A percentile compares a stretch with the other conserved stretches of the same genome.
These are phyloP conservation scores for Piaya cayana DNA, from an alignment of 2,113 vertebrate genomes.

Conservation along the genomic window DNA sequence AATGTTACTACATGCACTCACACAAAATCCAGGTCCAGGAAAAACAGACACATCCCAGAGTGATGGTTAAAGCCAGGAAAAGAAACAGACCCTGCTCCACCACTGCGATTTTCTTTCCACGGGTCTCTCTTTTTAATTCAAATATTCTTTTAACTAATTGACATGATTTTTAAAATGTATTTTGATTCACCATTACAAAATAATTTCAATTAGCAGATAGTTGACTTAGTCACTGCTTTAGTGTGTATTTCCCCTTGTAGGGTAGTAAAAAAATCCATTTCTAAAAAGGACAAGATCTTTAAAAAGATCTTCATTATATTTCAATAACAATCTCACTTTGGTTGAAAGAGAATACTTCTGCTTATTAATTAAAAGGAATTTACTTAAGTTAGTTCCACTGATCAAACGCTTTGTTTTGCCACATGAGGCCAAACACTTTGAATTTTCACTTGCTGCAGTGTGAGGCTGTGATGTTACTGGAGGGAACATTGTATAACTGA, in stretches of 20 bases:
- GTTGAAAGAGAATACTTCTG: not conserved
- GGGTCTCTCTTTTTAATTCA: not conserved
- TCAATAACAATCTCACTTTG: not conserved
- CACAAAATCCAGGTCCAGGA: not conserved
- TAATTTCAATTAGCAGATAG: not conserved
- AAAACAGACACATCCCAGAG: not conserved
- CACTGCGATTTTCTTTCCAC: not conserved
- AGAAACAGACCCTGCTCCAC: not conserved
- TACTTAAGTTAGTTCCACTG: constrained; percentile 18
- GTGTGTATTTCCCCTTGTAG: not conserved
- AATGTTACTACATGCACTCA: not conserved
- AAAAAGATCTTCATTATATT: constrained; percentile 8
- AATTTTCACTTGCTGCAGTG: not conserved
- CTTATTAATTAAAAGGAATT: constrained; percentile 52
- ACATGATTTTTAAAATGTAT: not conserved
- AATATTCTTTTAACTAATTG: not conserved
- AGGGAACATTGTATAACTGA: not conserved
- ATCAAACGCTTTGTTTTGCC: constrained; percentile 30
- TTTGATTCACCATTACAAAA: not conserved
- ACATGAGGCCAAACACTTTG: constrained; percentile 20
- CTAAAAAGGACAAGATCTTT: not conserved
- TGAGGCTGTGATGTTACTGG: not conserved
- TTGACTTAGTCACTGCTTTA: not conserved
- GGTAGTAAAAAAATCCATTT: not conserved
- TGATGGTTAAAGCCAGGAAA: not conserved